Percentiles rank a stretch among this genome's conserved stretches.
phyloP scores from a whole-genome alignment of 2,888 invertebrate species.

The Colostygia pectinataria region DNA sequence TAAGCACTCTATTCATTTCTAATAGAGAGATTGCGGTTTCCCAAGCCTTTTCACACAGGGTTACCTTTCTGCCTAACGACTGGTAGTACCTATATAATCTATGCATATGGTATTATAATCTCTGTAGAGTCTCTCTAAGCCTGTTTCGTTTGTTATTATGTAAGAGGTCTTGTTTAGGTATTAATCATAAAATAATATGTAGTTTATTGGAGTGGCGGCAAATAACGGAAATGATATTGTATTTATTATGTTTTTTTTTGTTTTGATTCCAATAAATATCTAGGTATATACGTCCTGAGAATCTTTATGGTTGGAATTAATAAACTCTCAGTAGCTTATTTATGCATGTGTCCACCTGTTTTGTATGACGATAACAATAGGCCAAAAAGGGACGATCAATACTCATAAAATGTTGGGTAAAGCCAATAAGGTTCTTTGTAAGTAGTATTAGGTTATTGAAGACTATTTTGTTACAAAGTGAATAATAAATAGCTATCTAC shows the following conservation, averaged over 20 bases:
- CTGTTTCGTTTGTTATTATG: no score
- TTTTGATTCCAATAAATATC: slow-evolving; percentile 13
- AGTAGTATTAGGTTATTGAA: slow-evolving; percentile 1
- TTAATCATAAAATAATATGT: slow-evolving; percentile 17
- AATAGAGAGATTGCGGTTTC: slow-evolving; percentile 16
- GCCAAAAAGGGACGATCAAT: slow-evolving; percentile 14
- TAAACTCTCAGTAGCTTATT: slow-evolving; percentile 14
- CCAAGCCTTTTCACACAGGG: slow-evolving; percentile 19
- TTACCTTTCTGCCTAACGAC: slow-evolving; percentile 15
- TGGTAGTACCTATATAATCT: slow-evolving; percentile 3
- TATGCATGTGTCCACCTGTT: slow-evolving; percentile 3
- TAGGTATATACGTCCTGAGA: slow-evolving; percentile 4
- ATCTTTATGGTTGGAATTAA: slow-evolving; percentile 6
- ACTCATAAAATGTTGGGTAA: slow-evolving; percentile 9
- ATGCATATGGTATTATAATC: background rate
- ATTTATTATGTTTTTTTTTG: slow-evolving; percentile 16
- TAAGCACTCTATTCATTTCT: background rate
- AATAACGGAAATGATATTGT: slow-evolving; percentile 16
- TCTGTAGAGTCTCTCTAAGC: no score
- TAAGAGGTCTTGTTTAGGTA: no score
- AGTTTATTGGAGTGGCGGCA: slow-evolving; percentile 17
- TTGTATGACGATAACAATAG: background rate
- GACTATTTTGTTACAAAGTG: slow-evolving; percentile 1
- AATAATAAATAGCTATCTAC: background rate
- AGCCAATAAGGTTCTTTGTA: slow-evolving; percentile 7